phyloP scores from a whole-genome alignment of 1,140 invertebrate species.

The Cyphomyrmex costatus region DNA sequence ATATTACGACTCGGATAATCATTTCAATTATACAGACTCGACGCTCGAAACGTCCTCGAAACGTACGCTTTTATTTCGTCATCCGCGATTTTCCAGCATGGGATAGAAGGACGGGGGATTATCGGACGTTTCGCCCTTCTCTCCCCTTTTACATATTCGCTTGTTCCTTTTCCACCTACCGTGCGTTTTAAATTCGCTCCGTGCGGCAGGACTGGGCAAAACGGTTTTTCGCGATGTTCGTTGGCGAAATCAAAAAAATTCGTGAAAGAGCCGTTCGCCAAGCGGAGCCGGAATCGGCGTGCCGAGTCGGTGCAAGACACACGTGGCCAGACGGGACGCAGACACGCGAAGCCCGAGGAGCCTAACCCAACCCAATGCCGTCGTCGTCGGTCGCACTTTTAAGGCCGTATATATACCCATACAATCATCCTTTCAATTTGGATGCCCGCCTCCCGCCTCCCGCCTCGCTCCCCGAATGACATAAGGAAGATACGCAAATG shows the following conservation, averaged over 20 bases:
- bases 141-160: conserved; percentile 13
- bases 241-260: conserved; percentile 67
- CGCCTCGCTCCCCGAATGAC: conserved; percentile 62
- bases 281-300: conserved; percentile 11
- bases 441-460: neutral
- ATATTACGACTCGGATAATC: conserved; percentile 56
- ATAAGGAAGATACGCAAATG: conserved; percentile 39
- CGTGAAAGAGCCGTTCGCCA: conserved; percentile 65
- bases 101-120: neutral
- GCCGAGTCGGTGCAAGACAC: conserved; percentile 56
- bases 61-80: conserved; percentile 50
- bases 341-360: conserved; percentile 51
- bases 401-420: conserved; percentile 24
- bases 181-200: conserved; percentile 73
- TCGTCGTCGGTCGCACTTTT: conserved; percentile 40
- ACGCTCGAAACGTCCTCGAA: conserved; percentile 34
- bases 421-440: conserved; percentile 62
- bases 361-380: conserved; percentile 53
- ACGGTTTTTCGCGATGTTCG: conserved; percentile 65
- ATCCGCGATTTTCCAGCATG: conserved; percentile 62
- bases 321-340: conserved; percentile 71
- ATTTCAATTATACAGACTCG: conserved; percentile 49
- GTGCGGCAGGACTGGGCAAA: conserved; percentile 60
- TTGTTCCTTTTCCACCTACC: conserved; percentile 61
- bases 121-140: conserved; percentile 12